Conservation (phyloP, 2,113 vertebrate species). For the Macquaria australasica region DNA sequence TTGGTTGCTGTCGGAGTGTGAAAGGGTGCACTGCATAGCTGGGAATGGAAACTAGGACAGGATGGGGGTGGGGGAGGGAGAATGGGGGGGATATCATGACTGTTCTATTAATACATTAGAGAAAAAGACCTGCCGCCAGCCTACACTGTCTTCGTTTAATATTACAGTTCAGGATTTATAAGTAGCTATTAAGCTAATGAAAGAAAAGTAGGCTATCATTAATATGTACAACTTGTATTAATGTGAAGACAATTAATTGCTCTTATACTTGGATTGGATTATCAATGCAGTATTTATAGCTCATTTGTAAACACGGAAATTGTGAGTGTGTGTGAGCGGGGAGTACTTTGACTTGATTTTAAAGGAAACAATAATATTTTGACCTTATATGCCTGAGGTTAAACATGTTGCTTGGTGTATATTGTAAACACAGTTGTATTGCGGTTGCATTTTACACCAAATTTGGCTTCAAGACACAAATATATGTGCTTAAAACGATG, state of each 20-base stretch:
- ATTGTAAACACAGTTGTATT: not conserved
- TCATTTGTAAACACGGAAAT: conserved; percentile 64
- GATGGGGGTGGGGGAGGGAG: conserved; percentile 56
- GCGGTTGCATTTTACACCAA: not conserved
- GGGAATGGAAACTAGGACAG: conserved; percentile 81
- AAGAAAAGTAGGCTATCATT: conserved; percentile 45
- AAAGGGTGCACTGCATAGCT: conserved; percentile 69
- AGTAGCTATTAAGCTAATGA: conserved; percentile 58
- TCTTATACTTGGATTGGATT: conserved; percentile 32
- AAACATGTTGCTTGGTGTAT: not conserved
- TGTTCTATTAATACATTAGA: conserved; percentile 95
- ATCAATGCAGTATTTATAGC: conserved; percentile 43
- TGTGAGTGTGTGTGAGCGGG: not conserved
- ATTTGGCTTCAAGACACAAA: not conserved
- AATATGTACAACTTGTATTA: conserved; percentile 27
- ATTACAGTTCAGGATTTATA: conserved; percentile 60
- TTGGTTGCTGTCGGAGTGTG: conserved; percentile 67
- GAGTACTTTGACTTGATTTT: not conserved
- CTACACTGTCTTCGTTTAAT: conserved; percentile 62
- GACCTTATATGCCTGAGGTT: conserved; percentile 12
- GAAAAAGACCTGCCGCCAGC: conserved; percentile 86
- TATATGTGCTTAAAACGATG: not conserved
- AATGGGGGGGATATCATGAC: conserved; percentile 74
- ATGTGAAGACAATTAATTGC: conserved; percentile 36
- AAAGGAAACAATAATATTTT: conserved; percentile 15